A percentile compares a stretch with the other conserved stretches of the same genome.
Evolutionary conservation across 2,888 invertebrate genomes (phyloP).

Genomic region (Orchestes rusci): DNA sequence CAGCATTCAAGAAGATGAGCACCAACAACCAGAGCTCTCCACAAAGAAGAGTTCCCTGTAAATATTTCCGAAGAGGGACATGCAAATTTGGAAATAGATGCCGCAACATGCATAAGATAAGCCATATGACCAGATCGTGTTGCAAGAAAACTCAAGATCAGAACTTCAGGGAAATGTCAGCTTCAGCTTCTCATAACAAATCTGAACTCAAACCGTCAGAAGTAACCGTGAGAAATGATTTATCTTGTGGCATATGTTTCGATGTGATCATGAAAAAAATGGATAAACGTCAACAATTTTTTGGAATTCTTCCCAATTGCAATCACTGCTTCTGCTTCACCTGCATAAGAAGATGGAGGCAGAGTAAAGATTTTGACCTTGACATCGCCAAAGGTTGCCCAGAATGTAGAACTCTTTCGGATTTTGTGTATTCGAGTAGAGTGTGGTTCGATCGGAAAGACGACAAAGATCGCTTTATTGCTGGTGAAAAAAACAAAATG

Average conservation of each 20-base stretch:
- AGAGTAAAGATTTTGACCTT: constrained; percentile 31
- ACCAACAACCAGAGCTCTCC: too few relatives aligned
- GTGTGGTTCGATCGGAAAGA: constrained; percentile 70
- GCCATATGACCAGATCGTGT: too few relatives aligned
- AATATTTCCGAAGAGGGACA: constrained; percentile 26
- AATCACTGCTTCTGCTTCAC: constrained; percentile 32
- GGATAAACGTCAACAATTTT: constrained; percentile 24
- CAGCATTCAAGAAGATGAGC: too few relatives aligned
- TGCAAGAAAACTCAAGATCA: not conserved
- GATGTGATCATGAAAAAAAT: constrained; percentile 28
- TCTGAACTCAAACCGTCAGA: too few relatives aligned
- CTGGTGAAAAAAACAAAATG: constrained; percentile 60
- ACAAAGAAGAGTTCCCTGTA: too few relatives aligned
- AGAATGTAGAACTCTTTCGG: constrained; percentile 37
- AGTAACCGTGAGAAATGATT: constrained; percentile 6
- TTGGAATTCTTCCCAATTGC: constrained; percentile 31
- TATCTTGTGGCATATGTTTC: constrained; percentile 30
- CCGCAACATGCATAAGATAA: constrained; percentile 28
- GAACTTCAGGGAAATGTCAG: not conserved
- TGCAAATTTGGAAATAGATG: constrained; percentile 30
- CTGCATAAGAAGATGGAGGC: constrained; percentile 30
- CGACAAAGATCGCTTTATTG: constrained; percentile 65
- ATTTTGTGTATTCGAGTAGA: constrained; percentile 74
- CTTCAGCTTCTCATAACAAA: too few relatives aligned
- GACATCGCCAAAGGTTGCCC: constrained; percentile 30